Percentiles rank a stretch among this genome's conserved stretches.
These are phyloP conservation scores for Otolemur garnettii DNA, from an alignment of 2,113 vertebrate species.

Conservation along the genomic window DNA sequence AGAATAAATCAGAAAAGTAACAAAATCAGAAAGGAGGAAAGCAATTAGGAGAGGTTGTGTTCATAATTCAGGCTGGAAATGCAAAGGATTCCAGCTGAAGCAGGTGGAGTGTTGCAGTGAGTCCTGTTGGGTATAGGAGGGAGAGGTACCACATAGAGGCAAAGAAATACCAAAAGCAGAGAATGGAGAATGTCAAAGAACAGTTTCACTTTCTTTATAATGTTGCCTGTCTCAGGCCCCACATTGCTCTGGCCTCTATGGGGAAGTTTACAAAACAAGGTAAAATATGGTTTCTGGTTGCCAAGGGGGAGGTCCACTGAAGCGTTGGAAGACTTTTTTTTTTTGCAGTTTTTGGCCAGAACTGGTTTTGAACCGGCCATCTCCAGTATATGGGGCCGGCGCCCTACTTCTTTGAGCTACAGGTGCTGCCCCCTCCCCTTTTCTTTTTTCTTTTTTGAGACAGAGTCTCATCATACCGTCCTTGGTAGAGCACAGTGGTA, in stretches of 20 bases:
- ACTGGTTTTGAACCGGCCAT: too few species aligned
- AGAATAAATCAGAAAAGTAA: slow-evolving; percentile 34
- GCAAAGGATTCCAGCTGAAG: not conserved
- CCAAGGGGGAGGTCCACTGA: not conserved
- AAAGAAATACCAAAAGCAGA: not conserved
- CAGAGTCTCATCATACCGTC: too few species aligned
- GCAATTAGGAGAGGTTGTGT: not conserved
- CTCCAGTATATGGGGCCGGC: too few species aligned
- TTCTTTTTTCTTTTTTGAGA: too few species aligned
- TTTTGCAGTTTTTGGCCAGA: too few species aligned
- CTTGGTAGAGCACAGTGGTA: too few species aligned
- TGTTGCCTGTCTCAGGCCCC: not conserved
- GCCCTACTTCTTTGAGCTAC: too few species aligned
- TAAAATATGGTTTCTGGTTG: not conserved
- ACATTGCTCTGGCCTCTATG: not conserved
- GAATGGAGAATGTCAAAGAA: not conserved
- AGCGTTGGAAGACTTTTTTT: not conserved
- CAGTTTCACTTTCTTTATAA: not conserved
- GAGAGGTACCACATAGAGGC: not conserved
- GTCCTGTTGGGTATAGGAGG: not conserved
- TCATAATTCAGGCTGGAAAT: not conserved
- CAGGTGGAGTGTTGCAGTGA: not conserved
- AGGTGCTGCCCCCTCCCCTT: too few species aligned
- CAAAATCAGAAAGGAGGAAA: not conserved
- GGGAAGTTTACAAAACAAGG: not conserved